phyloP scores from a whole-genome alignment of 2,888 invertebrate species.

The Drosophila nigritarsus region DNA sequence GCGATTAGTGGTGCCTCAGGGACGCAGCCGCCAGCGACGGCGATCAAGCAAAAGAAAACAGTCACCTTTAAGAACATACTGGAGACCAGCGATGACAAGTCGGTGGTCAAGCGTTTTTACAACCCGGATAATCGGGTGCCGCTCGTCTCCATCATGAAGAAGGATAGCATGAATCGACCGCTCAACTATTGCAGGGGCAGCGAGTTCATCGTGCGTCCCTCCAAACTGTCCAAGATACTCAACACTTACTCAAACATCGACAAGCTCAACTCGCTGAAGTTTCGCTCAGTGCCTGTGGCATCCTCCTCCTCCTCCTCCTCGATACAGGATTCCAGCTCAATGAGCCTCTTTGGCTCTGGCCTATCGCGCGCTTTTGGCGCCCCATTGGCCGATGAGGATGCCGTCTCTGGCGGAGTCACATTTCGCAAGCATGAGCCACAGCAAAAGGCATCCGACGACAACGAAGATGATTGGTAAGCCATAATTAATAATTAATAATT shows the following conservation, averaged over 20 bases:
- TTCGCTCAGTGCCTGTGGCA: constrained; percentile 69
- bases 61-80: constrained; percentile 88
- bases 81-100: constrained; percentile 88
- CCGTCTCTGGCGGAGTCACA: constrained; percentile 71
- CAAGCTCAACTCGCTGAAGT: constrained; percentile 84
- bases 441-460: constrained; percentile 33
- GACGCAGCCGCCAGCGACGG: constrained; percentile 10
- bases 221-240: constrained; percentile 88
- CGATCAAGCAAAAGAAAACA: constrained; percentile 86
- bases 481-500: constrained; percentile 3
- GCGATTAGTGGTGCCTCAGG: constrained; percentile 20
- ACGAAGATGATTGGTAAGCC: constrained; percentile 54
- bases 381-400: constrained; percentile 71
- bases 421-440: constrained; percentile 64
- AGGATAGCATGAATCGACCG: constrained; percentile 87
- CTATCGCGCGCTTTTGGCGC: constrained; percentile 81
- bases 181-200: constrained; percentile 87
- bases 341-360: constrained; percentile 62
- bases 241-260: constrained; percentile 87
- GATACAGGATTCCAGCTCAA: constrained; percentile 16
- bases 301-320: background rate
- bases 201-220: constrained; percentile 88
- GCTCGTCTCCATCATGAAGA: constrained; percentile 88
- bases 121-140: constrained; percentile 88
- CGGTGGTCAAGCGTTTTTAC: constrained; percentile 87